These are phyloP conservation scores for Terrapene triunguis DNA, from an alignment of 2,113 vertebrate genomes.

Conservation along the genomic window DNA sequence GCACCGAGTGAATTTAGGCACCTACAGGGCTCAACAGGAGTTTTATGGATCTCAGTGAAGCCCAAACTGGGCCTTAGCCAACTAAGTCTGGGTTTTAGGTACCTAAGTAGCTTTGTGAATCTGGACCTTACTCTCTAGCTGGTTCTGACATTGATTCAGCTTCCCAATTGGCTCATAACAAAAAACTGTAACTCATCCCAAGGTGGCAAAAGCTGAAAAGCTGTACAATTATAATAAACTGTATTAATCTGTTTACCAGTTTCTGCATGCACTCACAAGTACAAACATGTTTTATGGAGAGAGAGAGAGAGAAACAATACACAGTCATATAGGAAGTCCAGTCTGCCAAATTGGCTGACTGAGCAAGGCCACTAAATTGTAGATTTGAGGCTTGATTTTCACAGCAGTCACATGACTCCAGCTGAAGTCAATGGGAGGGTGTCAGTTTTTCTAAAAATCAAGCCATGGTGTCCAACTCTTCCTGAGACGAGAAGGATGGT, in stretches of 20 bases:
- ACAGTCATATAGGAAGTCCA: not conserved
- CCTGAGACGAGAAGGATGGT: not conserved
- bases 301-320: rapidly evolving
- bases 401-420: not conserved
- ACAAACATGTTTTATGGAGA: rapidly evolving
- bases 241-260: not conserved
- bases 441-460: not conserved
- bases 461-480: not conserved
- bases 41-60: not conserved
- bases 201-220: not conserved
- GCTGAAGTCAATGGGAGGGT: not conserved
- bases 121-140: not conserved
- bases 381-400: not conserved
- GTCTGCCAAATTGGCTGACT: not conserved
- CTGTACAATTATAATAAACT: not conserved
- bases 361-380: not conserved
- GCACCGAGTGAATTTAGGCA: not conserved
- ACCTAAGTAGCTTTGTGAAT: not conserved
- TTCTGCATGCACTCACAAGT: not conserved
- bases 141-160: not conserved
- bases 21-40: not conserved
- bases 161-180: not conserved
- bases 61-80: not conserved
- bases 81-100: not conserved
- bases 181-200: not conserved